Evolutionary conservation across 2,888 invertebrate species (phyloP), one percentile per base, ranked within the genome.

Genomic region (Limenitis camilla): DNA sequence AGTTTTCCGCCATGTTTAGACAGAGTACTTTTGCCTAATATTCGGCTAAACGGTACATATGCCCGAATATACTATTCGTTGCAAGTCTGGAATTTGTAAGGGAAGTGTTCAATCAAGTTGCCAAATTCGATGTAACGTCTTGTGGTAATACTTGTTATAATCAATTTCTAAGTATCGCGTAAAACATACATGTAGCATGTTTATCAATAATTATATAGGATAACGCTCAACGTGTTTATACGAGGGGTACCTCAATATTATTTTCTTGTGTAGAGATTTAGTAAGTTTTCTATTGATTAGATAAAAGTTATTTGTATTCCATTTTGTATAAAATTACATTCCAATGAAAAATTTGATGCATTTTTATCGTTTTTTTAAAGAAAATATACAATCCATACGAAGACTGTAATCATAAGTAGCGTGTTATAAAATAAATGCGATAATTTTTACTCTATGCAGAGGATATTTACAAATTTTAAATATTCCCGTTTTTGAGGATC

Each of bases 151-250:
- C 74, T 68, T 78, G 76, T 74, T 76, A 72, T 81, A 74, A 76
- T 50, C 53, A 40, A 56, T 56, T 53, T 76, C 69, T 72, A 71
- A 74, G 69, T 76, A 78, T 69, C 72, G 71, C 68, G 66, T 72
- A 68, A 64, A 19, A 19, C 19, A 62, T 71, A 70, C 68, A 68
- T 77, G 78, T 84, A 83, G 83, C 78, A 80, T 81, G 78, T 81
- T 79, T 77, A 81, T 77, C 69, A 66, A 74, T 81, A 81, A 80
- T 55, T 48, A 65, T 72, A 67, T 85, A 84, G 82, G 74, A 69
- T 85, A 80, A 81, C 72, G 87, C 85, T 87, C 86, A 87, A 86
- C 72, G 76, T 83, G 72, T 85, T 81, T 80, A 72, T 77, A 81
- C 75, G 74, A 74, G 71, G 74, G 75, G 77, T 79, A 78, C 77